phyloP scores from a whole-genome alignment of 2,113 vertebrate genomes.

The Callipepla squamata region DNA sequence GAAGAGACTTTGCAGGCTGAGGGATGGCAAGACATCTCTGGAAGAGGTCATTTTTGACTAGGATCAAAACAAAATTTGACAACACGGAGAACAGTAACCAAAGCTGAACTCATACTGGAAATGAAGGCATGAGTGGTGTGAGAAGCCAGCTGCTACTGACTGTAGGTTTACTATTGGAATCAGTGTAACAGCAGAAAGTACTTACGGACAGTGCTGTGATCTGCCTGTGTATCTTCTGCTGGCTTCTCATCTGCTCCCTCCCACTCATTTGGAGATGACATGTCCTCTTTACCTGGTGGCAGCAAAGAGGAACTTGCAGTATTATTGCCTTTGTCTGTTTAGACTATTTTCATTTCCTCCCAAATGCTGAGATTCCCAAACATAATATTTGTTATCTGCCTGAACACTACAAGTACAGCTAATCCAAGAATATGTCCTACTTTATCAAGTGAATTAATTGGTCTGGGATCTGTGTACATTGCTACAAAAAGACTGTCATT shows the following conservation, averaged over 20 bases:
- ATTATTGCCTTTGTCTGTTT: not conserved
- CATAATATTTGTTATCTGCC: not conserved
- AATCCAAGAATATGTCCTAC: not conserved
- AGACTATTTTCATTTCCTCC: not conserved
- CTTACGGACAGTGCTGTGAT: not conserved
- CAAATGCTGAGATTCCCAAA: not conserved
- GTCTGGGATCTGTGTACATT: not conserved
- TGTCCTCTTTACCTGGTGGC: not conserved
- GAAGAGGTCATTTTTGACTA: not conserved
- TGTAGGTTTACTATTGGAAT: not conserved
- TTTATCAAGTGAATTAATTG: not conserved
- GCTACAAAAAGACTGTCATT: not conserved
- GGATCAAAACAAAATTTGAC: not conserved
- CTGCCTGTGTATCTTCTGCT: not conserved
- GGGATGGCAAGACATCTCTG: not conserved
- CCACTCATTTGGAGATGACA: not conserved
- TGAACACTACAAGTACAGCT: not conserved
- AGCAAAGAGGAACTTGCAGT: not conserved
- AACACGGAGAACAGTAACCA: not conserved
- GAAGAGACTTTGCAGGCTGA: not conserved
- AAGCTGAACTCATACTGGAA: not conserved
- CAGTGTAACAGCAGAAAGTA: rapidly evolving
- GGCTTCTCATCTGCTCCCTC: not conserved
- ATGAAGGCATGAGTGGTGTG: not conserved
- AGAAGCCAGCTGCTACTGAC: not conserved